Percentiles rank a stretch among this genome's conserved stretches.
phyloP scores from a whole-genome alignment of 2,888 invertebrate species.

The Synanthedon vespiformis region DNA sequence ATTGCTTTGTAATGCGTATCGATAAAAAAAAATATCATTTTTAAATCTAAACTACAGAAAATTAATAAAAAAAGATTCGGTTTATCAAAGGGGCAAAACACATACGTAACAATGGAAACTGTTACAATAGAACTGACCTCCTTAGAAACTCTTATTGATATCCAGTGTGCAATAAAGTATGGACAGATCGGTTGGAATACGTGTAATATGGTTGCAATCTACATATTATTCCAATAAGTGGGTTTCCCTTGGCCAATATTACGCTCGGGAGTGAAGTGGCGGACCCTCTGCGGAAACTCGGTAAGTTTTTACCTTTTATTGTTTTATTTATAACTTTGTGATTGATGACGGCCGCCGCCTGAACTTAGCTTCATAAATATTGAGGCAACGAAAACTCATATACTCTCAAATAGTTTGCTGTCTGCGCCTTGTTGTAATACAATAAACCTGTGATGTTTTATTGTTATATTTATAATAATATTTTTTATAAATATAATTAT shows the following conservation, averaged over 20 bases:
- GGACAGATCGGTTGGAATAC: slow-evolving; percentile 43
- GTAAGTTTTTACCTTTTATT: slow-evolving; percentile 69
- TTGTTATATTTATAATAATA: too few relatives aligned
- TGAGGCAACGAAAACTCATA: slow-evolving; percentile 42
- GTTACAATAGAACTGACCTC: background rate
- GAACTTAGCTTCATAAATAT: slow-evolving; percentile 66
- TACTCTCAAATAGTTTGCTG: slow-evolving; percentile 21
- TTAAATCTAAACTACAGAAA: too few relatives aligned
- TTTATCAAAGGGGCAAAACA: too few relatives aligned
- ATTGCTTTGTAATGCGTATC: too few relatives aligned
- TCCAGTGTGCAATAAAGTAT: slow-evolving; percentile 37
- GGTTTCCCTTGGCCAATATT: slow-evolving; percentile 57
- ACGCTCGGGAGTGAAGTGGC: slow-evolving; percentile 43
- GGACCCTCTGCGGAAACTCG: slow-evolving; percentile 37
- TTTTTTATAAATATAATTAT: too few relatives aligned
- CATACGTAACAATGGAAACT: too few relatives aligned
- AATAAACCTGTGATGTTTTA: too few relatives aligned
- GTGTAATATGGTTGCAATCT: slow-evolving; percentile 63
- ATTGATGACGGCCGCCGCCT: slow-evolving; percentile 60
- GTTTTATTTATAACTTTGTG: slow-evolving; percentile 72
- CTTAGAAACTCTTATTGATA: slow-evolving; percentile 35
- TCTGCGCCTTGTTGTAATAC: too few relatives aligned
- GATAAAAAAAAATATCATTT: too few relatives aligned
- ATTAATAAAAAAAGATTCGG: too few relatives aligned
- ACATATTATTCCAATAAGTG: slow-evolving; percentile 71